Evolutionary conservation across 2,113 vertebrate genomes (phyloP), one percentile per base, ranked within the genome.

Genomic region (Nothocercus julius): DNA sequence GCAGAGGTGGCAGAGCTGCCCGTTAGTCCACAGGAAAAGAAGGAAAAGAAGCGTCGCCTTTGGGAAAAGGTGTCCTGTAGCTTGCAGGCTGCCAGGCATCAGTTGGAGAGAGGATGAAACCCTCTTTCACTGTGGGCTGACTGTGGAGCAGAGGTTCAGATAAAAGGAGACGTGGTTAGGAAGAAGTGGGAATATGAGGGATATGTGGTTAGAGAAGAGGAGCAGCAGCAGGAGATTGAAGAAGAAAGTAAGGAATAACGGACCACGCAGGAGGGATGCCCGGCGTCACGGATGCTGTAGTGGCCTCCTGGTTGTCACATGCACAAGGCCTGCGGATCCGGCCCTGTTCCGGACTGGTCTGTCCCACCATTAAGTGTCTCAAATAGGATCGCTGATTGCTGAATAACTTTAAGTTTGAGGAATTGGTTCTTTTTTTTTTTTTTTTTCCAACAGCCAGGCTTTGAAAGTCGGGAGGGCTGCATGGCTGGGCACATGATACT

Each of bases 271-370:
- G 22, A 30, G 28, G 1, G 2, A 25, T 63, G 68, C 13, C 27
- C 20, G 72, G 9, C 59, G 32, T 73, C 22, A 9, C 20, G 47
- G 47, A 47, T 21, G 47, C 8, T 3, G 56, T 0, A 4, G n/a
- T 17, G 76, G 45, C 10, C 40, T 63, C 38, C 32, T 6, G 68
- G 30, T 19, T 27, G n/a, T 47, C 2, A 1, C 7, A 8, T 8
- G 2, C 1, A 1, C 27, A 27, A 1, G 11, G 8, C 32, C 63
- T 1, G 0, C 0, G 2, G 30, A 13, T 34, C 17, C 11, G 27
- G 30, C 21, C 21, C 28, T 20, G 30, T 64, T 10, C 38, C 28
- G 25, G 16, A 11, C 1, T 44, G 42, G n/a, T n/a, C n/a, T n/a
- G n/a, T n/a, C n/a, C n/a, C n/a, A n/a, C n/a, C n/a, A n/a, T n/a